These are phyloP conservation scores for Plotosus lineatus DNA, from an alignment of 2,113 vertebrate species.

Conservation along the genomic window DNA sequence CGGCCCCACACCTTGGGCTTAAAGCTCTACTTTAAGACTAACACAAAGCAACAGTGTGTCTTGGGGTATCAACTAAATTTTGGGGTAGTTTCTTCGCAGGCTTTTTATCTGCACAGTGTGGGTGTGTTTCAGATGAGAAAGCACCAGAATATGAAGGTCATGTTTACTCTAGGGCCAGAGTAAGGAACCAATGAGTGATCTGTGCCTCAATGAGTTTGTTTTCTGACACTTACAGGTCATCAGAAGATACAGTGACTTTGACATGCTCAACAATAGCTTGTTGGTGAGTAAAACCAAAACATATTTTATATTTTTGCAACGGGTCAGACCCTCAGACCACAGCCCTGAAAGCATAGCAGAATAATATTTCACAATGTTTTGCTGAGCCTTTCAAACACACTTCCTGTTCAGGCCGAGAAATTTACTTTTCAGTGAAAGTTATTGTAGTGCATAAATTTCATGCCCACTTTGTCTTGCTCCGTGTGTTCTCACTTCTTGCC, in stretches of 20 bases:
- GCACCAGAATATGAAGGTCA: not conserved
- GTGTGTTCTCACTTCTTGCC: not conserved
- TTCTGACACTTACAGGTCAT: constrained; percentile 81
- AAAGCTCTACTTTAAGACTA: too few species aligned
- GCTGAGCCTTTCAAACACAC: constrained; percentile 55
- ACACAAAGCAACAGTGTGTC: too few species aligned
- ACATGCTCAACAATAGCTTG: constrained; percentile 89
- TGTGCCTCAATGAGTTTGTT: not conserved
- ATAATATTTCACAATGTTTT: constrained; percentile 43
- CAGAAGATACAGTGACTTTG: constrained; percentile 96
- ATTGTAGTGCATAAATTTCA: not conserved
- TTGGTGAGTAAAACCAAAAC: constrained; percentile 79
- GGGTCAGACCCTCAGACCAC: not conserved
- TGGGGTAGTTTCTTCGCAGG: not conserved
- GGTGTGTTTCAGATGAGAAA: not conserved
- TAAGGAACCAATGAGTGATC: not conserved
- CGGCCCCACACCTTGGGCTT: too few species aligned
- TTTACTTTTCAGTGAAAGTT: constrained; percentile 16
- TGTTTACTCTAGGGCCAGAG: not conserved
- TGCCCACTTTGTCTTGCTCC: not conserved
- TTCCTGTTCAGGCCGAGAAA: constrained; percentile 44
- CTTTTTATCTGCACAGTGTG: not conserved
- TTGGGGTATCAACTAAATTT: too few species aligned
- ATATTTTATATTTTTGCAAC: not conserved
- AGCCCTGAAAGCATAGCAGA: not conserved